These are phyloP conservation scores for Pseudochromis fuscus DNA, from an alignment of 2,797 vertebrate genomes.

Conservation along the genomic window DNA sequence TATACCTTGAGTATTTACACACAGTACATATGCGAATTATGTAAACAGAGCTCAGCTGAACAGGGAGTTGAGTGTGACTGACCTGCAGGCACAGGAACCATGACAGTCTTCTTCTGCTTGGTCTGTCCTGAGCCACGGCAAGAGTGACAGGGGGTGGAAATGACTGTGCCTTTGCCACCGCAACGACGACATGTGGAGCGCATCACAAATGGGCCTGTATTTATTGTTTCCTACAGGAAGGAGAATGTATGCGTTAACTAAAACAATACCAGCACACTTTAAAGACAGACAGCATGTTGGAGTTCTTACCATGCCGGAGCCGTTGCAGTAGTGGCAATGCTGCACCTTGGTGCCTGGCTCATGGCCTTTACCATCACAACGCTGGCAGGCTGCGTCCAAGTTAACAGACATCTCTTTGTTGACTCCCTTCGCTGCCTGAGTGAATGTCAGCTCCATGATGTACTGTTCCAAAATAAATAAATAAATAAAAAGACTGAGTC, in stretches of 20 bases:
- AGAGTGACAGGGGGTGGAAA: constrained; percentile 87
- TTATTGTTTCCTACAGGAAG: constrained; percentile 91
- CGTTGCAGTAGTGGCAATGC: constrained; percentile 92
- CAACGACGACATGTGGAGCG: constrained; percentile 95
- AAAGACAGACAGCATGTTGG: background rate
- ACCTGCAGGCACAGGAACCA: constrained; percentile 97
- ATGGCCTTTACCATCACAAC: constrained; percentile 91
- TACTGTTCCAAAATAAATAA: constrained; percentile 82
- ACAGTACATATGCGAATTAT: too few species aligned
- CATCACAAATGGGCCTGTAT: constrained; percentile 98
- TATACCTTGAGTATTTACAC: too few species aligned
- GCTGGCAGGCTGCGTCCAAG: constrained; percentile 89
- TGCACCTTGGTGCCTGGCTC: constrained; percentile 94
- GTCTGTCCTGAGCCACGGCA: constrained; percentile 93
- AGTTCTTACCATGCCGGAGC: constrained; percentile 94
- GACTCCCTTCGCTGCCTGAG: constrained; percentile 96
- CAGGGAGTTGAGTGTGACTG: constrained; percentile 48
- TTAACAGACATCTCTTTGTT: constrained; percentile 95
- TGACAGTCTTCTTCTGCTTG: constrained; percentile 92
- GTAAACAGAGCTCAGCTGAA: background rate
- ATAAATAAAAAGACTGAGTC: background rate
- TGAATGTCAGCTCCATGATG: constrained; percentile 96
- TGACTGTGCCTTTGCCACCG: constrained; percentile 89
- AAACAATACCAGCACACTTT: background rate
- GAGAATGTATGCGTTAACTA: background rate